Percentiles rank a stretch among this genome's conserved stretches.
Evolutionary conservation across 1,140 invertebrate genomes (phyloP).

Genomic region (Kradibia gibbosae): DNA sequence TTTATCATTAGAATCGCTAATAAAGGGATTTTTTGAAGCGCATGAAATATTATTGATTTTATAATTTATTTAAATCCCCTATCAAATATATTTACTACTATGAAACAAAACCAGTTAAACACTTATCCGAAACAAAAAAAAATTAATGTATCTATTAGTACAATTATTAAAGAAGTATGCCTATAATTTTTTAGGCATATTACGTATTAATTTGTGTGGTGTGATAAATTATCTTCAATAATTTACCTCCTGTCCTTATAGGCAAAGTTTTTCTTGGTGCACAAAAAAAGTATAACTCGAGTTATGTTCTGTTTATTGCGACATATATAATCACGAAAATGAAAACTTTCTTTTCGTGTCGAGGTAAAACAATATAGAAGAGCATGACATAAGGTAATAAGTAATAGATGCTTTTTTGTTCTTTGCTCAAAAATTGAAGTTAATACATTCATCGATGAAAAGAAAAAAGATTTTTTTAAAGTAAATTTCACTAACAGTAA

Average conservation of each 20-base stretch:
- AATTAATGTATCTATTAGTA: neutral
- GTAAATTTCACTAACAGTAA: too few species aligned
- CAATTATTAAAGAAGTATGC: neutral
- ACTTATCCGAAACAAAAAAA: neutral
- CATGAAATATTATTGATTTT: neutral
- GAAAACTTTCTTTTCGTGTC: conserved; percentile 24
- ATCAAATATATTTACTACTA: neutral
- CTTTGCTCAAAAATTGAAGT: neutral
- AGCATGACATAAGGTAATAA: conserved; percentile 5
- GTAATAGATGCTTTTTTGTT: conserved; percentile 7
- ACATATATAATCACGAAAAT: conserved; percentile 19
- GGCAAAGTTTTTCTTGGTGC: conserved; percentile 13
- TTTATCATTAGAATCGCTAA: neutral
- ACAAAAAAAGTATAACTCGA: conserved; percentile 15
- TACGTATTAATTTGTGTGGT: neutral
- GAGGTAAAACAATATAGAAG: neutral
- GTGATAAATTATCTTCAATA: neutral
- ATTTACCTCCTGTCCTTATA: neutral
- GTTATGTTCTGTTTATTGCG: conserved; percentile 5
- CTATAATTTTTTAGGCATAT: conserved; percentile 5
- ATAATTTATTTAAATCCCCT: neutral
- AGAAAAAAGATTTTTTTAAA: too few species aligned
- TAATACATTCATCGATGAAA: neutral
- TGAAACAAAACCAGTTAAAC: neutral
- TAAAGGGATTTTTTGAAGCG: neutral